These are phyloP conservation scores for Anhinga rufa DNA, from an alignment of 2,113 vertebrate species.

Conservation along the genomic window DNA sequence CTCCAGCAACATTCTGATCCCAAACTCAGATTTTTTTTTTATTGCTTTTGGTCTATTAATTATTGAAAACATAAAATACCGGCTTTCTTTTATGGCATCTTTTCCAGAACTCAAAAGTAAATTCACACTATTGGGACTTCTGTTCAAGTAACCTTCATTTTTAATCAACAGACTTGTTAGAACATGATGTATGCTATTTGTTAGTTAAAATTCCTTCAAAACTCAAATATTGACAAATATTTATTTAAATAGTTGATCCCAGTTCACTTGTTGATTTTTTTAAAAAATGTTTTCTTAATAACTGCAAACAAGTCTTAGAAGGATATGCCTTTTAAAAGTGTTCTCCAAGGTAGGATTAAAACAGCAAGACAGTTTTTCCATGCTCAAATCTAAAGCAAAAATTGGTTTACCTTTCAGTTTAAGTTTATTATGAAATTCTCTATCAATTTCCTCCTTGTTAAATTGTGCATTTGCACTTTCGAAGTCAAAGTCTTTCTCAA, in stretches of 20 bases:
- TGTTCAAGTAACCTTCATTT: not conserved
- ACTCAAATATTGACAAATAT: not conserved
- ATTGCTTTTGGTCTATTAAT: not conserved
- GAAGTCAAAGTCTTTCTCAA: constrained; percentile 99
- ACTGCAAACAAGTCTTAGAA: not conserved
- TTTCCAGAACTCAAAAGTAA: not conserved
- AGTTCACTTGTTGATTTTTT: not conserved
- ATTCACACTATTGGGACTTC: not conserved
- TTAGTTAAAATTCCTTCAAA: not conserved
- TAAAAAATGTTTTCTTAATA: not conserved
- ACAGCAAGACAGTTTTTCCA: not conserved
- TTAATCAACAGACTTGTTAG: not conserved
- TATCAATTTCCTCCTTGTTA: constrained; percentile 98
- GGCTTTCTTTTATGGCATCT: not conserved
- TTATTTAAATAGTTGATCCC: not conserved
- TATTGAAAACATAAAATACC: not conserved
- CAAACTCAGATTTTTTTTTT: not conserved
- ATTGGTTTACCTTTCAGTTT: constrained; percentile 89
- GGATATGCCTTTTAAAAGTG: not conserved
- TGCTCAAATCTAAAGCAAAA: not conserved
- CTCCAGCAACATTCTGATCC: not conserved
- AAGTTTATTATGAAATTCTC: constrained; percentile 96
- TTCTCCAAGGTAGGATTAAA: not conserved
- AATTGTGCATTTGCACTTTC: constrained; percentile 98
- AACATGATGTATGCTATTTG: not conserved